Conservation (phyloP, 2,888 invertebrate species). For the Agrotis segetum region DNA sequence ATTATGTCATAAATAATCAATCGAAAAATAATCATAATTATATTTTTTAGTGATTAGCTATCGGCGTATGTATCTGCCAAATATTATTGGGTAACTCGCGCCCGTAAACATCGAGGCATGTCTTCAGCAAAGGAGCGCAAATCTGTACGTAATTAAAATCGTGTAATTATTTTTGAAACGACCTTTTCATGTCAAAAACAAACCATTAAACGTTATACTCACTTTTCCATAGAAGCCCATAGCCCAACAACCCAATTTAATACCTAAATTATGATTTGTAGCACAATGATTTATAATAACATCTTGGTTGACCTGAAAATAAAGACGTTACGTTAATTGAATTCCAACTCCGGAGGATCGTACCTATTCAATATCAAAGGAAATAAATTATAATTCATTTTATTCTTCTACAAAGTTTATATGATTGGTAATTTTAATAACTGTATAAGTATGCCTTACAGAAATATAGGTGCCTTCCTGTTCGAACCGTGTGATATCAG, state of each 20-base stretch:
- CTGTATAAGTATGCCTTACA: slow-evolving; percentile 67
- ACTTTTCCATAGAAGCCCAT: slow-evolving; percentile 87
- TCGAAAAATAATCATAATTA: not conserved
- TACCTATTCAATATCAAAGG: slow-evolving; percentile 28
- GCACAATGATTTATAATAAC: slow-evolving; percentile 86
- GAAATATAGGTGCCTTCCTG: slow-evolving; percentile 78
- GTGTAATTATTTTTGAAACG: slow-evolving; percentile 23
- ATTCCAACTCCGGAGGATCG: slow-evolving; percentile 20
- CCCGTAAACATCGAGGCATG: slow-evolving; percentile 84
- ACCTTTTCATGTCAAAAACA: slow-evolving; percentile 45
- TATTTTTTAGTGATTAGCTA: slow-evolving; percentile 60
- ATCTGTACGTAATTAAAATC: slow-evolving; percentile 74
- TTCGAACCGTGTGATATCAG: slow-evolving; percentile 84
- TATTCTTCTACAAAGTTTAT: slow-evolving; percentile 1
- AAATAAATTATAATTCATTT: slow-evolving; percentile 36
- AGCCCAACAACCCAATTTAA: slow-evolving; percentile 78
- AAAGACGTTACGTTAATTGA: slow-evolving; percentile 53
- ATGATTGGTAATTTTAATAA: slow-evolving; percentile 12
- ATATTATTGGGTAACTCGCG: slow-evolving; percentile 82
- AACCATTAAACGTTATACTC: slow-evolving; percentile 56
- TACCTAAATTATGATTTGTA: slow-evolving; percentile 84
- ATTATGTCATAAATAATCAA: not conserved
- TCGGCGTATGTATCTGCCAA: slow-evolving; percentile 85
- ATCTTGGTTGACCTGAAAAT: slow-evolving; percentile 85
- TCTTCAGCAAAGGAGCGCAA: slow-evolving; percentile 82